phyloP scores from a whole-genome alignment of 92 coral and sea anemone species.

The Palythoa grandis region DNA sequence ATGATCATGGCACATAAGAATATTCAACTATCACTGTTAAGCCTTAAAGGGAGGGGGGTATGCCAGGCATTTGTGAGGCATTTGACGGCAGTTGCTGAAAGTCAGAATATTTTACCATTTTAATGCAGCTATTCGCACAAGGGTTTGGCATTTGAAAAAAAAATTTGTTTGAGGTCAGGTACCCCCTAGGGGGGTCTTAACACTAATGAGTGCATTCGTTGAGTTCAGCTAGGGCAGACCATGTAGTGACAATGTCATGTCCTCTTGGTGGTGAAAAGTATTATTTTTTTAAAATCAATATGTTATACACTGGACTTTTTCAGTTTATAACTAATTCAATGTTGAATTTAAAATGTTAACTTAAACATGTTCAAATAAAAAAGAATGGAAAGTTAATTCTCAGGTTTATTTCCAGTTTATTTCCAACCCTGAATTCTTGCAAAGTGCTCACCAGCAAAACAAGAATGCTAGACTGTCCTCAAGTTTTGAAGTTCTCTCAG shows the following conservation, averaged over 20 bases:
- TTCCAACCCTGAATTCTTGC: constrained; percentile 2
- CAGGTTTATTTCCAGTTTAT: no score
- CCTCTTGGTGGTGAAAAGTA: neutral
- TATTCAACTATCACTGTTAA: constrained; percentile 1
- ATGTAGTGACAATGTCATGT: neutral
- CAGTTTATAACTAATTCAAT: neutral
- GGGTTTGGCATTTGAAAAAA: neutral
- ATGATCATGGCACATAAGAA: constrained; percentile 2
- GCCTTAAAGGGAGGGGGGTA: constrained; percentile 4
- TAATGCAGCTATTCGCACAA: constrained; percentile 1
- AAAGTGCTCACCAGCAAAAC: neutral
- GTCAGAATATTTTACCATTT: neutral
- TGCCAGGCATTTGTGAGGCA: no score
- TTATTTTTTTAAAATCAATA: neutral
- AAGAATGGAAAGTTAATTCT: neutral
- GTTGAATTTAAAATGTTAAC: neutral
- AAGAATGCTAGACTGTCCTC: neutral
- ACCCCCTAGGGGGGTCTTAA: constrained; percentile 10
- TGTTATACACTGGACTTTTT: constrained; percentile 2
- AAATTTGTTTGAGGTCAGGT: constrained; percentile 3
- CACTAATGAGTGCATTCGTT: constrained; percentile 1
- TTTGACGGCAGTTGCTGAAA: constrained; percentile 8
- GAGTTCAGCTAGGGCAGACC: constrained; percentile 1
- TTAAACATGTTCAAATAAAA: neutral
- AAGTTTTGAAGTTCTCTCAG: neutral